Conservation (phyloP, 1,140 invertebrate genomes). For the Rhyzopertha dominica region DNA sequence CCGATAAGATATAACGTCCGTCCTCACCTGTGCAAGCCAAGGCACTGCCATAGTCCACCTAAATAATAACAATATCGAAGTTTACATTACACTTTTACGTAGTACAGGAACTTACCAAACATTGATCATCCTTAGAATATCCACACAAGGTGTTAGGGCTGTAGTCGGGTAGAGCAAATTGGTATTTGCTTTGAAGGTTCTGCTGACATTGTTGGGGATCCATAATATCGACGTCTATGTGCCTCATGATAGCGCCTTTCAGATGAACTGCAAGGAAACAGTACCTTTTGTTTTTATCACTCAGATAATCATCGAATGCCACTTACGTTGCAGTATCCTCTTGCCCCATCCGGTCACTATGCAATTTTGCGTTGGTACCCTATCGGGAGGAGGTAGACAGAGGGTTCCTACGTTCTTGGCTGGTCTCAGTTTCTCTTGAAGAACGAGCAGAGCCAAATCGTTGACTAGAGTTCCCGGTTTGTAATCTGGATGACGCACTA, state of each 20-base stretch:
- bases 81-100: slow-evolving; percentile 6
- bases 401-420: slow-evolving; percentile 69
- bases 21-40: slow-evolving; percentile 68
- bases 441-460: slow-evolving; percentile 67
- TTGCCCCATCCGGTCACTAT: slow-evolving; percentile 80
- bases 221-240: slow-evolving; percentile 62
- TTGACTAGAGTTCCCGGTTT: slow-evolving; percentile 56
- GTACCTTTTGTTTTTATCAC: slow-evolving; percentile 3
- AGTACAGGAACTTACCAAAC: slow-evolving; percentile 42
- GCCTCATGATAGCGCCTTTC: slow-evolving; percentile 68
- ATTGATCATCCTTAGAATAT: slow-evolving; percentile 43
- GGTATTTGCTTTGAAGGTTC: slow-evolving; percentile 51
- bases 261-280: slow-evolving; percentile 56
- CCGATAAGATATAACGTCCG: slow-evolving; percentile 62
- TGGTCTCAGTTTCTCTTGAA: slow-evolving; percentile 55
- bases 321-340: slow-evolving; percentile 67
- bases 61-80: slow-evolving; percentile 27
- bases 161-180: slow-evolving; percentile 47
- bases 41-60: slow-evolving; percentile 73
- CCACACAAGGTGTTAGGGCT: slow-evolving; percentile 46
- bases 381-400: slow-evolving; percentile 55
- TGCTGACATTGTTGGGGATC: slow-evolving; percentile 55
- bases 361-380: slow-evolving; percentile 53
- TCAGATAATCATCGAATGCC: too few relatives aligned
- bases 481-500: slow-evolving; percentile 69